phyloP scores from a whole-genome alignment of 2,888 invertebrate genomes.

The Philhelius pedissequus region DNA sequence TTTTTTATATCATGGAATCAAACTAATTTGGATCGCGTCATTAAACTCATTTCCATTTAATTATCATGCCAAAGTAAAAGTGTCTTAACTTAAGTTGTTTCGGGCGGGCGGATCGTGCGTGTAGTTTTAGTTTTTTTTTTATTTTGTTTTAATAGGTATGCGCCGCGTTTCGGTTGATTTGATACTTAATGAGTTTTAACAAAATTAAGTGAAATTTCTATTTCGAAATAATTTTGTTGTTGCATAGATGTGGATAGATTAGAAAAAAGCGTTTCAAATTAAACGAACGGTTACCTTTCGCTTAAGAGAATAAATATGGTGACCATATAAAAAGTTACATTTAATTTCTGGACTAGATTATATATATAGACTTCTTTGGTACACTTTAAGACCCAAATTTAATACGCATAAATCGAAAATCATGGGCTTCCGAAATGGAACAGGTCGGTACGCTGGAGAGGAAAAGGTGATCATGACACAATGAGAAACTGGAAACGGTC shows the following conservation, averaged over 20 bases:
- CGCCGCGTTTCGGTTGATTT: constrained; percentile 47
- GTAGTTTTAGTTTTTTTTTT: background rate
- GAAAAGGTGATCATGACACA: too few relatives aligned
- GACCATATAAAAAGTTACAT: too few relatives aligned
- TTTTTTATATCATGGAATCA: constrained; percentile 9
- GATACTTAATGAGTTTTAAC: constrained; percentile 35
- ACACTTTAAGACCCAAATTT: too few relatives aligned
- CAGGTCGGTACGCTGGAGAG: too few relatives aligned
- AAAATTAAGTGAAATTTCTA: background rate
- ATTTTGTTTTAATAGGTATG: background rate
- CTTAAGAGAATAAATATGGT: too few relatives aligned
- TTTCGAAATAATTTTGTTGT: background rate
- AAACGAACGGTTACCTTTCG: background rate
- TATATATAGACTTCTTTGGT: too few relatives aligned
- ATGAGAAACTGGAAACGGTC: too few relatives aligned
- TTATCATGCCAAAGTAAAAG: constrained; percentile 47
- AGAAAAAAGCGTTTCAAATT: background rate
- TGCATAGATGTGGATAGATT: background rate
- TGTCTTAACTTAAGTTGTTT: constrained; percentile 34
- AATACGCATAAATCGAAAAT: too few relatives aligned
- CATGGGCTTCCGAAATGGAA: too few relatives aligned
- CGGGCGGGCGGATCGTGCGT: background rate
- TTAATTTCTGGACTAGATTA: too few relatives aligned
- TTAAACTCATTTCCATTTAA: constrained; percentile 66
- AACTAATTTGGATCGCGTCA: constrained; percentile 61